Evolutionary conservation across 2,113 vertebrate genomes (phyloP).

Genomic region (Taxidea taxus): DNA sequence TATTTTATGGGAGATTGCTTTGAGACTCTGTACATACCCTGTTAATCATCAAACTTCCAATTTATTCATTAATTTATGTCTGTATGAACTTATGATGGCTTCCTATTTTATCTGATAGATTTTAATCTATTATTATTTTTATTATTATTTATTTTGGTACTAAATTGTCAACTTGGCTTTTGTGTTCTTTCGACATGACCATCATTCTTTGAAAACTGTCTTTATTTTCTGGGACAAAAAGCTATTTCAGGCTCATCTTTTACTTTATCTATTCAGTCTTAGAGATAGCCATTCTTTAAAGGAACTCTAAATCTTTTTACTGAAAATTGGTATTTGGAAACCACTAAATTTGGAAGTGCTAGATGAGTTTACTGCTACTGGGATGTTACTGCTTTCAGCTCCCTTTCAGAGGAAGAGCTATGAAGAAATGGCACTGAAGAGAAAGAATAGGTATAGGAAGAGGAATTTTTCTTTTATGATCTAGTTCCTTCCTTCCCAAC

Average conservation of each 20-base stretch:
- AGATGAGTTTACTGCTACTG: background rate
- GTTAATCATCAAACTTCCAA: background rate
- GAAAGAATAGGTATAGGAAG: background rate
- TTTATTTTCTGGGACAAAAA: background rate
- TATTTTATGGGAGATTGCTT: background rate
- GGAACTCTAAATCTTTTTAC: background rate
- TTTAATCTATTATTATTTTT: background rate
- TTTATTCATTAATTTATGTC: background rate
- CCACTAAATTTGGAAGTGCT: background rate
- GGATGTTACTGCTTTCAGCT: background rate
- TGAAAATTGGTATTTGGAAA: background rate
- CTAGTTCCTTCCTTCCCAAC: background rate
- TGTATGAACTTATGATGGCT: background rate
- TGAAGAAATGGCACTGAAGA: background rate
- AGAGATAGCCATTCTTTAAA: background rate
- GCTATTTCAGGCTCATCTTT: background rate
- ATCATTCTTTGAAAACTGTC: background rate
- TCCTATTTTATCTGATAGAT: background rate
- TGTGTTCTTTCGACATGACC: background rate
- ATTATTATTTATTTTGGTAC: background rate
- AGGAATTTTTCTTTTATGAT: background rate
- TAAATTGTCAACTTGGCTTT: background rate
- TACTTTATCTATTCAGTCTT: background rate
- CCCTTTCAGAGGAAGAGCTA: background rate
- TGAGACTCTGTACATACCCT: background rate